phyloP scores from a whole-genome alignment of 2,888 invertebrate species.

The Atherix ibis region DNA sequence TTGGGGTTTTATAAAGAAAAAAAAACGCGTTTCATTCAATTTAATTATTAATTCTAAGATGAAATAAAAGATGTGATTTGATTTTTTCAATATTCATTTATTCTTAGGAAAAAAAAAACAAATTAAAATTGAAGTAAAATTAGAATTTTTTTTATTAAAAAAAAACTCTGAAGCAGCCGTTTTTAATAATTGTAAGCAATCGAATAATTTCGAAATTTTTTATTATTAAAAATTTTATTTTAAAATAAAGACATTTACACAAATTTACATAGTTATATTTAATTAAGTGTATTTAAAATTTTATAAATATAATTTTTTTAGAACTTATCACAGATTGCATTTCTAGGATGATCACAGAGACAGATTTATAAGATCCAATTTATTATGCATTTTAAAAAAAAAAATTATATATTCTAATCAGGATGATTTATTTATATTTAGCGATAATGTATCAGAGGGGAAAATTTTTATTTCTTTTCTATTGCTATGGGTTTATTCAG shows the following conservation, averaged over 20 bases:
- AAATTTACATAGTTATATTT: slow-evolving; percentile 1
- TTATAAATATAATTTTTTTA: no score
- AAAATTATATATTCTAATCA: background rate
- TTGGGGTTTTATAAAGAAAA: no score
- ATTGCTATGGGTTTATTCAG: no score
- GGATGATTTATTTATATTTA: background rate
- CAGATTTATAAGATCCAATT: background rate
- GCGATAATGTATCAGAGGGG: background rate
- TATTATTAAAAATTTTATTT: slow-evolving; percentile 6
- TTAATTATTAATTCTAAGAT: slow-evolving; percentile 10
- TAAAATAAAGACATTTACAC: slow-evolving; percentile 1
- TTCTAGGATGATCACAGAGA: no score
- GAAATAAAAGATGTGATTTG: slow-evolving; percentile 8
- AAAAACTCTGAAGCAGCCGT: background rate
- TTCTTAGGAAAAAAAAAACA: slow-evolving; percentile 2
- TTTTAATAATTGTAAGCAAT: no score
- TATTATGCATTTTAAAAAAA: background rate
- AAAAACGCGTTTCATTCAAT: background rate
- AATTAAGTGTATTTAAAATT: background rate
- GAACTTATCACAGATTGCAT: slow-evolving; percentile 1
- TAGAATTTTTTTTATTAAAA: background rate
- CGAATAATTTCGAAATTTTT: no score
- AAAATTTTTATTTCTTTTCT: slow-evolving; percentile 6
- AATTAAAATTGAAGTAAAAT: background rate
- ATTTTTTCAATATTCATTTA: background rate